Conservation (phyloP, 2,888 invertebrate genomes). For the Limenitis camilla region DNA sequence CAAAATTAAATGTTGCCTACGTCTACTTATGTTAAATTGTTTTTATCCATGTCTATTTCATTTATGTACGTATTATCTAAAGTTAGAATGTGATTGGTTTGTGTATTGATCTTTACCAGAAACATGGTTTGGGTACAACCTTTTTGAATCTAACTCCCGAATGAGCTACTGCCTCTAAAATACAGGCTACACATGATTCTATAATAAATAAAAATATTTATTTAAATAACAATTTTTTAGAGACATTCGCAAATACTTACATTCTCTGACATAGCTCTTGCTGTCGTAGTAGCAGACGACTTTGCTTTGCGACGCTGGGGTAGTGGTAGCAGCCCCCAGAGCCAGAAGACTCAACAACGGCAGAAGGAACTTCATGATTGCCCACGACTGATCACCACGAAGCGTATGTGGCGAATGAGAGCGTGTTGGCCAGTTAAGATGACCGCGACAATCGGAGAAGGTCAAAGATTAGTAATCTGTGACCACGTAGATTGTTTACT, state of each 20-base stretch:
- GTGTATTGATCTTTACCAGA: no score
- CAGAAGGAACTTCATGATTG: conserved; percentile 46
- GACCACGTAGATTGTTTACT: conserved; percentile 20
- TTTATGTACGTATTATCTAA: no score
- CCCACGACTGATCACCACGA: conserved; percentile 48
- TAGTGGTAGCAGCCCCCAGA: conserved; percentile 46
- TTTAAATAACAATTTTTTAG: background rate
- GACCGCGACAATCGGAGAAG: conserved; percentile 23
- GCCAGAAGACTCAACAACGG: conserved; percentile 44
- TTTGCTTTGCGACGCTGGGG: conserved; percentile 69
- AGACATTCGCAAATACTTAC: conserved; percentile 66
- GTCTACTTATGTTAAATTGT: no score
- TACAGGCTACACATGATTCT: no score
- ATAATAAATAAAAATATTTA: no score
- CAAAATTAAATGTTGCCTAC: no score
- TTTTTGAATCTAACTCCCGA: no score
- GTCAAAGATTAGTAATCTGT: conserved; percentile 31
- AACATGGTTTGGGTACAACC: no score
- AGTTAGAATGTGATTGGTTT: no score
- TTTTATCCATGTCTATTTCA: no score
- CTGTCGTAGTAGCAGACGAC: conserved; percentile 84
- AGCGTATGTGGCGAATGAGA: conserved; percentile 55
- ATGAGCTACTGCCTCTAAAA: no score
- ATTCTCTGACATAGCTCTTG: conserved; percentile 78
- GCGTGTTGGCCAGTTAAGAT: conserved; percentile 22